Evolutionary conservation across 53 echinoderm and acorn worm species (phyloP), one percentile per base, ranked within the genome.

Genomic region (Pentamera pediparva): DNA sequence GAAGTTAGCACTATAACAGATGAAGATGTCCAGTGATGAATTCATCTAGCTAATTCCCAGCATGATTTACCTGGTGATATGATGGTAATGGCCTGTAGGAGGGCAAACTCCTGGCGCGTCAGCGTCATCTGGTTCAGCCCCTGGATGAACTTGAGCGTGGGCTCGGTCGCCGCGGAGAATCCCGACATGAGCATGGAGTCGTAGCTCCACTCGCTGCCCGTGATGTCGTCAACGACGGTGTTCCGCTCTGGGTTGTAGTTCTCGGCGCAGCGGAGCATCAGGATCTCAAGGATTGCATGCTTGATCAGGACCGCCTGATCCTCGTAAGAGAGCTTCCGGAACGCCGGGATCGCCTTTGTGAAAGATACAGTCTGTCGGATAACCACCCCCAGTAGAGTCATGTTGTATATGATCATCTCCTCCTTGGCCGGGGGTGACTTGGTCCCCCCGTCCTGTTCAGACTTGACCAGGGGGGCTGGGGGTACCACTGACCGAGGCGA

Each of bases 291-390:
- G 64, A 98, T 98, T 69, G 98, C 88, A 47, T 87, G 85, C 80
- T 91, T 98, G 78, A 98, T 91, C 29, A 98, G 81, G 26, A 98
- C 91, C 1, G 98, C 98, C 57, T 98, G 98, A 81, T 98, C 98
- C 61, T 98, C 98, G 61, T 98, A 98, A 15, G 98, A 85, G 52
- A 98, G 84, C 39, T 73, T 77, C 56, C 98, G 76, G 81, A 91
- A 91, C 55, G 88, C 88, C 18, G 91, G 98, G 55, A 96, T 88
- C 73, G 91, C 88, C 76, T 96, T 96, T 50, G 96, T 90, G 80
- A 96, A 96, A 52, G 87, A 84, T n/a, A 96, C 96, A 78, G 96
- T 96, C 41, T 96, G 96, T 57, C 96, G 49, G 62, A 91, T 98
- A 60, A 98, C 91, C 1, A 91, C 91, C 7, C 98, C 98, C 82